These are phyloP conservation scores for Aspidiotus rigidus DNA, from an alignment of 2,888 invertebrate species.

Conservation along the genomic window DNA sequence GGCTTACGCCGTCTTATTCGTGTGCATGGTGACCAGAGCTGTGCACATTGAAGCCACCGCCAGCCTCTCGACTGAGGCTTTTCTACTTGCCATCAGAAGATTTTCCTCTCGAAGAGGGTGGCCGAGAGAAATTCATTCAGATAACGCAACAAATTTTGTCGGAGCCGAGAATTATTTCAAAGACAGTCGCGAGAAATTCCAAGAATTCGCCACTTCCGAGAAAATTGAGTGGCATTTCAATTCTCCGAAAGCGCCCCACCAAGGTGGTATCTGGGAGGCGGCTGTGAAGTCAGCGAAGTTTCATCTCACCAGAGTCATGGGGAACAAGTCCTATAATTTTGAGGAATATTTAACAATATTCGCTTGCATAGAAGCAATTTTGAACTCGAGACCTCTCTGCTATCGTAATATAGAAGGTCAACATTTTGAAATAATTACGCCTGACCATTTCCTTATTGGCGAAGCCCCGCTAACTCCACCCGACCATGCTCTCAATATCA, in stretches of 20 bases:
- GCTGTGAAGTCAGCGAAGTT: not conserved
- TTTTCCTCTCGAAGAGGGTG: conserved; percentile 12
- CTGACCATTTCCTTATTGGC: not conserved
- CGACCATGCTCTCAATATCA: not conserved
- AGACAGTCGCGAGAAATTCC: not conserved
- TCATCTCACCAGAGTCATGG: not conserved
- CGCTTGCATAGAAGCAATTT: not conserved
- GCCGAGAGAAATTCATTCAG: conserved; percentile 3
- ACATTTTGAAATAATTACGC: not conserved
- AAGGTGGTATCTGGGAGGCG: conserved; percentile 27
- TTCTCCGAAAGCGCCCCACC: conserved; percentile 28
- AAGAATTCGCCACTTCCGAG: not conserved
- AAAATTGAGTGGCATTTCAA: conserved; percentile 37
- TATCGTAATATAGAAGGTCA: not conserved
- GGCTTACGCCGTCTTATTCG: conserved; percentile 5
- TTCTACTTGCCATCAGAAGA: not conserved
- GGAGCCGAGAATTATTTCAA: conserved; percentile 8
- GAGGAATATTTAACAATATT: not conserved
- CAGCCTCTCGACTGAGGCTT: not conserved
- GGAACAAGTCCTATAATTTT: not conserved
- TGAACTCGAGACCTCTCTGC: not conserved
- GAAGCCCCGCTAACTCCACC: not conserved
- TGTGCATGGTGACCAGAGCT: conserved; percentile 13
- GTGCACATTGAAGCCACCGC: conserved; percentile 12
- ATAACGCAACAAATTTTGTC: conserved; percentile 21